phyloP scores from a whole-genome alignment of 1,140 invertebrate genomes.

The Cherax destructor region DNA sequence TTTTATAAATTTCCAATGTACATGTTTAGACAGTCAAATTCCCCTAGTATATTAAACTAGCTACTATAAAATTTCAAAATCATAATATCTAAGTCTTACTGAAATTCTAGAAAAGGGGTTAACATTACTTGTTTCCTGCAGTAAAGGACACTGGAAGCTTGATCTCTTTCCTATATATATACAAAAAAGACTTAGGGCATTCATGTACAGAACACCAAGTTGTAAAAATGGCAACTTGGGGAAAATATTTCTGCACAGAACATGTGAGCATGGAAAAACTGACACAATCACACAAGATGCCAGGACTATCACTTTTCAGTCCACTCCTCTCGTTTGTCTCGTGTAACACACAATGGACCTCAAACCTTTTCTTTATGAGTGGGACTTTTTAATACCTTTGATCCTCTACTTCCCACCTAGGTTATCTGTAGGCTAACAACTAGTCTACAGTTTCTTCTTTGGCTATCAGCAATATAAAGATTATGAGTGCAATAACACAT shows the following conservation, averaged over 20 bases:
- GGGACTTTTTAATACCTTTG: neutral
- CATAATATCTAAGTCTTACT: slow-evolving; percentile 10
- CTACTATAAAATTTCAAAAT: slow-evolving; percentile 8
- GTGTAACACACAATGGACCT: neutral
- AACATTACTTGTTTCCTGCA: slow-evolving; percentile 53
- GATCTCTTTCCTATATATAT: slow-evolving; percentile 50
- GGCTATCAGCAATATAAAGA: slow-evolving; percentile 10
- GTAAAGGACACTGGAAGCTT: slow-evolving; percentile 63
- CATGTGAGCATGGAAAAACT: slow-evolving; percentile 59
- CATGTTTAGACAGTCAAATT: slow-evolving; percentile 30
- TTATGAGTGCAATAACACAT: slow-evolving; percentile 17
- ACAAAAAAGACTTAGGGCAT: slow-evolving; percentile 50
- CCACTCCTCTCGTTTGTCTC: neutral
- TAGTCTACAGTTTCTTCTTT: slow-evolving; percentile 35
- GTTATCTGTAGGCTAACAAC: neutral
- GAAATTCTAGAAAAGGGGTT: slow-evolving; percentile 34
- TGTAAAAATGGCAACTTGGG: slow-evolving; percentile 58
- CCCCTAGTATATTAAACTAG: slow-evolving; percentile 14
- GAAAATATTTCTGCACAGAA: slow-evolving; percentile 39
- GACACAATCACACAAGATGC: slow-evolving; percentile 24
- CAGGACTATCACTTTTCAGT: neutral
- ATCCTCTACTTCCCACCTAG: slow-evolving; percentile 1
- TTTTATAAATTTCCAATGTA: slow-evolving; percentile 39
- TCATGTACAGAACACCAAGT: slow-evolving; percentile 60
- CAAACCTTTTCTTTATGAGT: neutral